These are phyloP conservation scores for Arnoldichthys spilopterus DNA, from an alignment of 2,797 vertebrate species.

Conservation along the genomic window DNA sequence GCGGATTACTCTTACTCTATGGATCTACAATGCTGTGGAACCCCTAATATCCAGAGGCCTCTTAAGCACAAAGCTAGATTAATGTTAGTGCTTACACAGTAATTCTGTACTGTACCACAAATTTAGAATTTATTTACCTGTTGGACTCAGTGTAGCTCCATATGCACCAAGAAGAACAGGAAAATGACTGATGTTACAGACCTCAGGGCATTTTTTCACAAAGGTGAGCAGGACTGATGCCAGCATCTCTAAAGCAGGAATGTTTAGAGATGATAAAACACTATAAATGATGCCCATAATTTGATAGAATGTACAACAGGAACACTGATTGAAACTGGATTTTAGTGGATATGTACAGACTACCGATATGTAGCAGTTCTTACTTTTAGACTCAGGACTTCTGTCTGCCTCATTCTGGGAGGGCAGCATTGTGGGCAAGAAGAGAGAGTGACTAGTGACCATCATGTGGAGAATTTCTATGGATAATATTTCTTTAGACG, in stretches of 20 bases:
- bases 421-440: slow-evolving; percentile 86
- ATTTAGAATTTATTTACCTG: slow-evolving; percentile 76
- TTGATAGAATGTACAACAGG: background rate
- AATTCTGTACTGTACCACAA: background rate
- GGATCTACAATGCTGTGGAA: no score
- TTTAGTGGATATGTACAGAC: background rate
- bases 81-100: no score
- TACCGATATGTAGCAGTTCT: background rate
- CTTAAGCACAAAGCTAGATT: no score
- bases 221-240: slow-evolving; percentile 84
- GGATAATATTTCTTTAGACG: slow-evolving; percentile 72
- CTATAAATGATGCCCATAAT: background rate
- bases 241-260: slow-evolving; percentile 77
- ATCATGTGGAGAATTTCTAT: slow-evolving; percentile 86
- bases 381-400: slow-evolving; percentile 79
- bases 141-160: slow-evolving; percentile 82
- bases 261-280: background rate
- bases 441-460: slow-evolving; percentile 92
- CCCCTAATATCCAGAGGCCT: no score
- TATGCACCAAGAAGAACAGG: slow-evolving; percentile 91
- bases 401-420: slow-evolving; percentile 67
- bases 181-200: slow-evolving; percentile 88
- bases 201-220: slow-evolving; percentile 81
- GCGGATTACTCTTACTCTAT: no score
- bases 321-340: background rate